Evolutionary conservation across 1,140 invertebrate species (phyloP), one percentile per base, ranked within the genome.

Genomic region (Lordiphosa clarofinis): DNA sequence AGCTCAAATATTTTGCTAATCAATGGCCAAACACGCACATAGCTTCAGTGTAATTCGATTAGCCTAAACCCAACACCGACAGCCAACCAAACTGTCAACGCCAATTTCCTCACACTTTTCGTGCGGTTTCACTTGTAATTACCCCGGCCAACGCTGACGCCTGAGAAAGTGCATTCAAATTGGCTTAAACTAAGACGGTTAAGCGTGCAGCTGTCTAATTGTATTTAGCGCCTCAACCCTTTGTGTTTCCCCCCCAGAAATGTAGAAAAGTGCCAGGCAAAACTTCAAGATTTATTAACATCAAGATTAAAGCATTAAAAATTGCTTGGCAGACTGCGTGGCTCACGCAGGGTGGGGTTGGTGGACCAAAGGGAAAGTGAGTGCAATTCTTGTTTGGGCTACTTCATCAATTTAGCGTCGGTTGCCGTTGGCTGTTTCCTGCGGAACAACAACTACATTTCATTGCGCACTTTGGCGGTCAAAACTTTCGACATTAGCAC

Each of bases 231-330:
- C 11, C 24, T 28, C 40, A 55, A 46, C 44, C 52, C 21, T 31
- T 40, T 39, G 10, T 42, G 19, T 42, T 35, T 31, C 40, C 36
- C 31, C 53, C 40, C 53, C 55, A 68, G 81, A 81, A 87, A 86
- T 74, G 86, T 61, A 28, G 24, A 57, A 56, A 87, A 87, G 79
- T 78, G 75, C 68, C 66, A 81, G 73, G 61, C 42, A 87, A 87
- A 87, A 87, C 86, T 87, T 87, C 86, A 86, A 87, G 86, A 87
- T 87, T 87, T 87, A 87, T 87, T 87, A 87, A 86, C 81, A 87
- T 87, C 86, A 87, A 87, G 86, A 87, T 87, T 87, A 87, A 86
- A 86, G 86, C 86, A 87, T 87, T 87, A 87, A 87, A 82, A 82
- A 86, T 21, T 21, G 4, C 65, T 72, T 39, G 78, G 43, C 78